Conservation (phyloP, 2,888 invertebrate genomes). For the Synanthedon andrenaeformis region DNA sequence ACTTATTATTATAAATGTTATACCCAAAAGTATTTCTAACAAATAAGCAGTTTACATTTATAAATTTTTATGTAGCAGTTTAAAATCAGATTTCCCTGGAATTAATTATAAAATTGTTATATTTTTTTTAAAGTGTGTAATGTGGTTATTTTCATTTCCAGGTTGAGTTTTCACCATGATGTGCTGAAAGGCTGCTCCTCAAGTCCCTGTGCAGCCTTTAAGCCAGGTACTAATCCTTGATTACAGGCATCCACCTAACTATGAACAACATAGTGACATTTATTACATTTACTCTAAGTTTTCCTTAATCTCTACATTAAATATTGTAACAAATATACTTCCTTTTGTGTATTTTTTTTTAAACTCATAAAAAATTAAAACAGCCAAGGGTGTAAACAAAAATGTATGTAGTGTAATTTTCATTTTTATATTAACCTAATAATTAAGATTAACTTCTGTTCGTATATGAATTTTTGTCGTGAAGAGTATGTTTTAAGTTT, state of each 20-base stretch:
- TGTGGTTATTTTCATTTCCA: conserved; percentile 15
- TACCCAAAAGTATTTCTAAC: no score
- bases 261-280: conserved; percentile 59
- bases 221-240: conserved; percentile 58
- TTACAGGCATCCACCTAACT: conserved; percentile 52
- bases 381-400: neutral
- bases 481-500: conserved; percentile 10
- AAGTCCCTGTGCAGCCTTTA: conserved; percentile 37
- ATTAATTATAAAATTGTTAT: no score
- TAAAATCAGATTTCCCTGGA: no score
- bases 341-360: conserved; percentile 10
- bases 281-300: conserved; percentile 47
- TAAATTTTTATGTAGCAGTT: no score
- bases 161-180: conserved; percentile 35
- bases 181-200: conserved; percentile 48
- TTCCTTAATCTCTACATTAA: conserved; percentile 21
- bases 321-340: conserved; percentile 17
- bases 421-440: no score
- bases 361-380: neutral
- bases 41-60: no score
- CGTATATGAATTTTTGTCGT: conserved; percentile 6
- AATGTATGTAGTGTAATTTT: conserved; percentile 7
- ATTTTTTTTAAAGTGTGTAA: neutral
- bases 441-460: no score
- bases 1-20: no score